Conservation (phyloP, 2,888 invertebrate species). For the Neria commutata region DNA sequence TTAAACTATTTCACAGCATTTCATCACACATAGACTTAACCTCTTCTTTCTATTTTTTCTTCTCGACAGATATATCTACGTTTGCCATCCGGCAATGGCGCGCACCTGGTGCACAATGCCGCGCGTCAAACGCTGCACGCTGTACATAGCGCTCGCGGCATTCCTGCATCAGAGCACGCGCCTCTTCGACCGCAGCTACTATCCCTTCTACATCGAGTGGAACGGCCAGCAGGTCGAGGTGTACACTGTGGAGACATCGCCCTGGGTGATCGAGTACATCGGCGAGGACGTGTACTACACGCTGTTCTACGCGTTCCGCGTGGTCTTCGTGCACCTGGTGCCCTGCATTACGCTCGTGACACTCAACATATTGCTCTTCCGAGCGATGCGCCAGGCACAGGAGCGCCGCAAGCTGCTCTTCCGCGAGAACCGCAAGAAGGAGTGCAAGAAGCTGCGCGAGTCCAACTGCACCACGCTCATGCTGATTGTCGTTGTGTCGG, state of each 20-base stretch:
- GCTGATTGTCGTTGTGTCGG: conserved; percentile 86
- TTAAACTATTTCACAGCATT: too few relatives aligned
- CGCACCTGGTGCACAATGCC: conserved; percentile 76
- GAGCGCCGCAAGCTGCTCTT: conserved; percentile 77
- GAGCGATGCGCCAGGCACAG: conserved; percentile 85
- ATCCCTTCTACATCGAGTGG: conserved; percentile 73
- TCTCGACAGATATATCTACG: conserved; percentile 77
- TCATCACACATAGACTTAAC: too few relatives aligned
- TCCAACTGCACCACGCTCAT: conserved; percentile 86
- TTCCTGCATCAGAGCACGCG: conserved; percentile 82
- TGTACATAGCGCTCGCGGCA: conserved; percentile 79
- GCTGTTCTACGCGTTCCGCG: conserved; percentile 82
- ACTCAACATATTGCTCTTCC: conserved; percentile 84
- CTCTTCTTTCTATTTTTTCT: conserved; percentile 11
- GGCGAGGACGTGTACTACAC: conserved; percentile 80
- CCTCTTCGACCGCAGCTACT: conserved; percentile 75
- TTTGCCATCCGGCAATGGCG: conserved; percentile 89
- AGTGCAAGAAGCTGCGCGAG: conserved; percentile 75
- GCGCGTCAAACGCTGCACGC: conserved; percentile 79
- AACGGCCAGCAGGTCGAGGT: conserved; percentile 70
- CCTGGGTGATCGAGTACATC: conserved; percentile 73
- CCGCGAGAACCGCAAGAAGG: conserved; percentile 77
- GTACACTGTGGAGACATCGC: conserved; percentile 69
- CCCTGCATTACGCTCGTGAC: conserved; percentile 89
- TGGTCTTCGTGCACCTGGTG: conserved; percentile 88